Evolutionary conservation across 2,888 invertebrate genomes (phyloP).

Genomic region (Drosophila emarginata): DNA sequence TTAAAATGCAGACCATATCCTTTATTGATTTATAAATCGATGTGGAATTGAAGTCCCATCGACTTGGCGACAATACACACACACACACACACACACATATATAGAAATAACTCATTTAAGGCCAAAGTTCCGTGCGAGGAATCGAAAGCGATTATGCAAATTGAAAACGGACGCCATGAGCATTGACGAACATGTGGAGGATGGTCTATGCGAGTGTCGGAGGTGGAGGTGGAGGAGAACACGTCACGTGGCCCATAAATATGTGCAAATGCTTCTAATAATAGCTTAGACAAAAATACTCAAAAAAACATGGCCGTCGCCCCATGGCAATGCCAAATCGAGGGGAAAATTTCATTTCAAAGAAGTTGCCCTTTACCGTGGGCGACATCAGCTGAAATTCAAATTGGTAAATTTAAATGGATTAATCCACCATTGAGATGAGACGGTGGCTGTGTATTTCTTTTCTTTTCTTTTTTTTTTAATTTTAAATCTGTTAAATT

Average conservation of each 20-base stretch:
- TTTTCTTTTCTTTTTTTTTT: constrained; percentile 33
- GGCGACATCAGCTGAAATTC: constrained; percentile 48
- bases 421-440: constrained; percentile 4
- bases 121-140: constrained; percentile 67
- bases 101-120: constrained; percentile 81
- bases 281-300: constrained; percentile 51
- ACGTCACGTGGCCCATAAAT: constrained; percentile 75
- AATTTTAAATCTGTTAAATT: constrained; percentile 68
- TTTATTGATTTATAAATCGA: constrained; percentile 79
- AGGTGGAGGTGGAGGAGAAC: constrained; percentile 18
- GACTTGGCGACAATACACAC: constrained; percentile 51
- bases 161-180: constrained; percentile 33
- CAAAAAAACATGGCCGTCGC: constrained; percentile 24
- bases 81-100: constrained; percentile 53
- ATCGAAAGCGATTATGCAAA: constrained; percentile 81
- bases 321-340: background rate
- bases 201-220: background rate
- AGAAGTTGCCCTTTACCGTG: constrained; percentile 35
- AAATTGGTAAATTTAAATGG: background rate
- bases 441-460: constrained; percentile 16
- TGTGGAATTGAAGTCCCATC: constrained; percentile 61
- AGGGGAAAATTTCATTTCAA: constrained; percentile 17
- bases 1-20: constrained; percentile 73
- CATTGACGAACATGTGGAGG: constrained; percentile 27
- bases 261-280: constrained; percentile 74